A percentile compares a stretch with the other conserved stretches of the same genome.
phyloP scores from a whole-genome alignment of 2,888 invertebrate genomes.

The Clitarchus hookeri region DNA sequence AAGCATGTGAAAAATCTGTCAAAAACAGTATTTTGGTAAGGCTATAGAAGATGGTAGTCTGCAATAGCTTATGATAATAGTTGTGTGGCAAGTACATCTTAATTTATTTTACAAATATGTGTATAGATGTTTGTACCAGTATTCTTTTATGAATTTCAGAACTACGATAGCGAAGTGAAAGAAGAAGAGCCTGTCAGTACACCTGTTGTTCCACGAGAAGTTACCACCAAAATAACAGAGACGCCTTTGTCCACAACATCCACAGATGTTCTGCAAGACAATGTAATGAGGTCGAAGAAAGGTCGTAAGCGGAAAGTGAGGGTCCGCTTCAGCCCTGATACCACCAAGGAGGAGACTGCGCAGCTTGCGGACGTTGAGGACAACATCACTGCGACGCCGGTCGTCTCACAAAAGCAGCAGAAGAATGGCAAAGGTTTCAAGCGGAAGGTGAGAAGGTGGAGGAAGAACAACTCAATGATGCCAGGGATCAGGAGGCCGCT shows the following conservation, averaged over 20 bases:
- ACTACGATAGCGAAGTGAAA: constrained; percentile 19
- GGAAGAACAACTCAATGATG: background rate
- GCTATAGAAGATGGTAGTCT: too few species aligned
- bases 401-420: background rate
- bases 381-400: constrained; percentile 34
- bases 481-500: background rate
- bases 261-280: background rate
- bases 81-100: too few species aligned
- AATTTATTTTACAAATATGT: too few species aligned
- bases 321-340: constrained; percentile 37
- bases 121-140: too few species aligned
- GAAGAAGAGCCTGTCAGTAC: background rate
- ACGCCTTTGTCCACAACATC: background rate
- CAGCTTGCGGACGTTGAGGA: constrained; percentile 42
- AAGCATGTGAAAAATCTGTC: too few species aligned
- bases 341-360: constrained; percentile 37
- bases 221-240: background rate
- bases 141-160: background rate
- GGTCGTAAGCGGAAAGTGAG: constrained; percentile 34
- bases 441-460: constrained; percentile 2
- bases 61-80: too few species aligned
- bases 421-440: constrained; percentile 8
- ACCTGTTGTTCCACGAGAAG: background rate
- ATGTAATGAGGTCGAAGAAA: background rate
- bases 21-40: too few species aligned